These are phyloP conservation scores for Myripristis jacobus DNA, from an alignment of 2,797 vertebrate genomes.

Conservation along the genomic window DNA sequence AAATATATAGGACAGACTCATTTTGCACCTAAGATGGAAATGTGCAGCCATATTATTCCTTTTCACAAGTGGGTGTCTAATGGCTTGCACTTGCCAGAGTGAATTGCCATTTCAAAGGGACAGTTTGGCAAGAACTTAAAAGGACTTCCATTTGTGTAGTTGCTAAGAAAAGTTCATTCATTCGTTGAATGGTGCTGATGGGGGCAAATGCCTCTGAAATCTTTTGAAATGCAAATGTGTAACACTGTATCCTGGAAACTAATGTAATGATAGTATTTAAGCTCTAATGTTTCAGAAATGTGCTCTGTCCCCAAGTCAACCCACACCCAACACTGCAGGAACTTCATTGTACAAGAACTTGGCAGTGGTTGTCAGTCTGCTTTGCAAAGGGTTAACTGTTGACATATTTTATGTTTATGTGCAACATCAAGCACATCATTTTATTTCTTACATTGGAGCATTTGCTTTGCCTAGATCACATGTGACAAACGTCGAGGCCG, in stretches of 20 bases:
- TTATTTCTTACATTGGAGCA: not conserved
- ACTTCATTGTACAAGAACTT: slow-evolving; percentile 34
- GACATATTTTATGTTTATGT: not conserved
- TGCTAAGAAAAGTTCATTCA: slow-evolving; percentile 60
- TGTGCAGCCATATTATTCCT: slow-evolving; percentile 17
- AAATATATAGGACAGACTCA: slow-evolving; percentile 13
- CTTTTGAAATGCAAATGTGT: slow-evolving; percentile 71
- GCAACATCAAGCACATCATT: not conserved
- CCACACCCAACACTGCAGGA: slow-evolving; percentile 26
- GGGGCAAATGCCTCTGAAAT: slow-evolving; percentile 45
- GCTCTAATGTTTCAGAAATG: slow-evolving; percentile 50
- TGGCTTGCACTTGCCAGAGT: slow-evolving; percentile 35
- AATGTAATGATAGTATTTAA: slow-evolving; percentile 53
- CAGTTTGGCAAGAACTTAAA: slow-evolving; percentile 45
- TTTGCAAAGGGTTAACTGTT: not conserved
- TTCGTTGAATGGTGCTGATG: slow-evolving; percentile 60
- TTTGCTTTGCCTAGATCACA: not conserved
- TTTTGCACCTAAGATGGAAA: slow-evolving; percentile 25
- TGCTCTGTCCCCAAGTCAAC: slow-evolving; percentile 50
- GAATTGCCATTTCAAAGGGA: slow-evolving; percentile 46
- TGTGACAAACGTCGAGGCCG: too few species aligned
- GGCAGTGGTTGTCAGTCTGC: slow-evolving; percentile 10
- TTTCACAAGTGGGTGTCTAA: slow-evolving; percentile 26
- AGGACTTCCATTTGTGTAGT: slow-evolving; percentile 52
- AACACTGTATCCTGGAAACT: slow-evolving; percentile 54